Evolutionary conservation across 2,888 invertebrate species (phyloP).

Genomic region (Dioctria rufipes): DNA sequence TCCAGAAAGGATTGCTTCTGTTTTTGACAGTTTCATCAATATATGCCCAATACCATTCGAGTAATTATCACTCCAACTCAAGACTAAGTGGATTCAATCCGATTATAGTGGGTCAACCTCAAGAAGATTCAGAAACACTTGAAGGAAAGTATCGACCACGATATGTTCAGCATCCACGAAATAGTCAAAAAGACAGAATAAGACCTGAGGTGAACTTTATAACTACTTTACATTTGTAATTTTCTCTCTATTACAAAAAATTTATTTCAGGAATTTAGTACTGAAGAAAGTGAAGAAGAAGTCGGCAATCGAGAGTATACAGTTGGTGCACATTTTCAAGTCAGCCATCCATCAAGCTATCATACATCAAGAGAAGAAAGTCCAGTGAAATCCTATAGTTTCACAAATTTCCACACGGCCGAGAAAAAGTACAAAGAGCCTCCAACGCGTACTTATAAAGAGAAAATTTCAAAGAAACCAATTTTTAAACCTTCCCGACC

Average conservation of each 20-base stretch:
- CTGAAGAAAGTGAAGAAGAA: conserved; percentile 43
- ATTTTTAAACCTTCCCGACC: conserved; percentile 23
- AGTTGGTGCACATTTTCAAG: conserved; percentile 68
- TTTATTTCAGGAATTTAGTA: not conserved
- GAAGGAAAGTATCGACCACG: not conserved
- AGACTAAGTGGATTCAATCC: not conserved
- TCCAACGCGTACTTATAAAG: not conserved
- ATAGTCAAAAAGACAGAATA: not conserved
- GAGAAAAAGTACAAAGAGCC: conserved; percentile 26
- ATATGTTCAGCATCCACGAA: not conserved
- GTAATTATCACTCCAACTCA: not conserved
- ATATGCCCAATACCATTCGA: not conserved
- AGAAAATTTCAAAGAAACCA: conserved; percentile 13
- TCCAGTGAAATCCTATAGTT: conserved; percentile 1
- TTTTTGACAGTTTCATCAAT: not conserved
- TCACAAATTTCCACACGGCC: not conserved
- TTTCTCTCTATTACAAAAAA: not conserved
- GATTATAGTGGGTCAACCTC: conserved; percentile 14
- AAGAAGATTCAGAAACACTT: not conserved
- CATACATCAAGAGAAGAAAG: not conserved
- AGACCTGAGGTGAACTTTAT: no score
- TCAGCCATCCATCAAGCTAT: conserved; percentile 66
- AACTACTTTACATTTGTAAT: not conserved
- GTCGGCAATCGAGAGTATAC: conserved; percentile 67
- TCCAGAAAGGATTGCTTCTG: conserved; percentile 17